Conservation (phyloP, 2,113 vertebrate species). For the Chaetodon trifascialis region DNA sequence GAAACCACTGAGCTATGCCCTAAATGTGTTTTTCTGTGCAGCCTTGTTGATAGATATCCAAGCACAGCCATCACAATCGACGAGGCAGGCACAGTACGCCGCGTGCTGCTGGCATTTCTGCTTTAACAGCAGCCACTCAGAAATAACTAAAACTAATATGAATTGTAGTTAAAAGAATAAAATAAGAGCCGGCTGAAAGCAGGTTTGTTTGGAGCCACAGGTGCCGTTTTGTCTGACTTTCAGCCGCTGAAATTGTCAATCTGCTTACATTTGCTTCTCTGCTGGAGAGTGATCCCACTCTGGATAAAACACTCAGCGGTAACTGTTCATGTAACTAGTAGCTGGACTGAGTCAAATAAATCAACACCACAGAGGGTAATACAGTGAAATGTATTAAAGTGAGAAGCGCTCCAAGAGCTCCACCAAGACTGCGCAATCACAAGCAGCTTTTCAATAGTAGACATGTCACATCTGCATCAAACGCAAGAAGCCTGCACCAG, state of each 20-base stretch:
- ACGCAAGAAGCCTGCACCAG: background rate
- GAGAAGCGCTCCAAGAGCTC: constrained; percentile 6
- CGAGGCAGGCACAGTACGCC: background rate
- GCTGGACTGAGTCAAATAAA: constrained; percentile 19
- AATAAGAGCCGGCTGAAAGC: background rate
- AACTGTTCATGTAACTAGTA: constrained; percentile 18
- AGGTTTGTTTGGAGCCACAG: constrained; percentile 25
- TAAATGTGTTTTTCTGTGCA: background rate
- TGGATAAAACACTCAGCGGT: constrained; percentile 28
- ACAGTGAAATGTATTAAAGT: background rate
- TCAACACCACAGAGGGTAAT: constrained; percentile 22
- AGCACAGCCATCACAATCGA: background rate
- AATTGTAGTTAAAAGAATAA: background rate
- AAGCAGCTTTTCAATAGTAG: background rate
- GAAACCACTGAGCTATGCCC: background rate
- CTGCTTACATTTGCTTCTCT: constrained; percentile 21
- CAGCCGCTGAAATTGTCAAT: constrained; percentile 23
- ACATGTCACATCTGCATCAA: background rate
- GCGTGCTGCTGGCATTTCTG: background rate
- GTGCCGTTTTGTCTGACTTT: constrained; percentile 27
- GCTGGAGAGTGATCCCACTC: constrained; percentile 33
- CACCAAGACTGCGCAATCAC: background rate
- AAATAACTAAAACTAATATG: background rate
- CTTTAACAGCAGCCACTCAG: background rate
- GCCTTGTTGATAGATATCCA: background rate